Conservation (phyloP, 2,797 vertebrate genomes). For the Eremophila alpestris region DNA sequence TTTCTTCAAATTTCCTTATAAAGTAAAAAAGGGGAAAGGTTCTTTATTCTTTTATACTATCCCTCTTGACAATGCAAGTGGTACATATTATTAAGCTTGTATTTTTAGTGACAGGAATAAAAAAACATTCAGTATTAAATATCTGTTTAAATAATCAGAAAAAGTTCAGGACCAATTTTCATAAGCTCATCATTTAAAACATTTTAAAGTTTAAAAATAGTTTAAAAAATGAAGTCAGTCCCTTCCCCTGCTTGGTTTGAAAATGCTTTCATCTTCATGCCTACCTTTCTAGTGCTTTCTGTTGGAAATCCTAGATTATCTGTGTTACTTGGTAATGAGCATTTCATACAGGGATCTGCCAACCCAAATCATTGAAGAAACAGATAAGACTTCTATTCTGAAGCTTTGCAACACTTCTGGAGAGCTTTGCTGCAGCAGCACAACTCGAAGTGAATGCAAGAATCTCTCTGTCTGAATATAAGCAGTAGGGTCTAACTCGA, state of each 20-base stretch:
- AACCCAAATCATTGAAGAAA: neutral
- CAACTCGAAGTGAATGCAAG: neutral
- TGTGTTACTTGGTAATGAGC: neutral
- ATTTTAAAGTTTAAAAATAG: no score
- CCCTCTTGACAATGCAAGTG: neutral
- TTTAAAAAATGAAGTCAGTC: neutral
- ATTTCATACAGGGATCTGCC: neutral
- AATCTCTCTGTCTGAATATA: neutral
- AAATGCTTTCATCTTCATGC: neutral
- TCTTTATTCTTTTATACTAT: neutral
- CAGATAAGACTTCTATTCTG: neutral
- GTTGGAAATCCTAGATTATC: neutral
- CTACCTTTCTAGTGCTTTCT: neutral
- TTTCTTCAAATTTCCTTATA: neutral
- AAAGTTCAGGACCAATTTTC: neutral
- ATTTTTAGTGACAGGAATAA: neutral
- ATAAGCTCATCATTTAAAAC: neutral
- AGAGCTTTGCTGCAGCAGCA: neutral
- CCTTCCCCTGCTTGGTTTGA: neutral
- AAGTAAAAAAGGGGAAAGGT: neutral
- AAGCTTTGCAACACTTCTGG: neutral
- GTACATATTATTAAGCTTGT: neutral
- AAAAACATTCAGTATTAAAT: neutral
- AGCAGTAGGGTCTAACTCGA: neutral
- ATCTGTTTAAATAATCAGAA: neutral